Evolutionary conservation across 2,888 invertebrate genomes (phyloP).

Genomic region (Hypselothyrea guttata): DNA sequence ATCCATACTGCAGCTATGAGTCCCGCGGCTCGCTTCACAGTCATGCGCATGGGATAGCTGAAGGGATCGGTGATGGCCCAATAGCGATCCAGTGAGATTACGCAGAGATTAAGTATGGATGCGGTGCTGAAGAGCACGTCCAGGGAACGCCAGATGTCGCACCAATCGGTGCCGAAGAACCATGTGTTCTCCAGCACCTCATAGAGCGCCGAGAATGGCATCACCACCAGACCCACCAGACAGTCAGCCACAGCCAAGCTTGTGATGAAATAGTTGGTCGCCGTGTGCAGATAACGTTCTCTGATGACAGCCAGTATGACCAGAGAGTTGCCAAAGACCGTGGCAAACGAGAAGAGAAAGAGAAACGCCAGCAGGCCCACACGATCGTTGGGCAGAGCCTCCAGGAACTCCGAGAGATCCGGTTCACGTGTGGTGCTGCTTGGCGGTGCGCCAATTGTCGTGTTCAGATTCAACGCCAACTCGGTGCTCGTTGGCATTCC

Average conservation of each 20-base stretch:
- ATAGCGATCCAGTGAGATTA: constrained; percentile 97
- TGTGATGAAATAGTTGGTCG: constrained; percentile 98
- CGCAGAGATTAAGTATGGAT: constrained; percentile 97
- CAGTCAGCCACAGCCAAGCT: constrained; percentile 98
- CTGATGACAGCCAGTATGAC: constrained; percentile 96
- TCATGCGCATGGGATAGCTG: constrained; percentile 97
- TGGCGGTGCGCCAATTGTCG: constrained; percentile 13
- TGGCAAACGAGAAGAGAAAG: constrained; percentile 93
- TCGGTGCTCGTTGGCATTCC: constrained; percentile 55
- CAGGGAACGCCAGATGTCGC: constrained; percentile 98
- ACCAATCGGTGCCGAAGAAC: constrained; percentile 98
- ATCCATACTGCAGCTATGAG: constrained; percentile 98
- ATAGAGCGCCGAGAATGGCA: constrained; percentile 97
- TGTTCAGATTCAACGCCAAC: constrained; percentile 43
- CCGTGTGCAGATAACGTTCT: constrained; percentile 96
- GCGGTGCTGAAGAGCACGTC: constrained; percentile 99
- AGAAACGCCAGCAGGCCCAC: constrained; percentile 91
- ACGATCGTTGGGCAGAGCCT: constrained; percentile 86
- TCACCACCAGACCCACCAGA: constrained; percentile 96
- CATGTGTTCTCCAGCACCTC: constrained; percentile 94
- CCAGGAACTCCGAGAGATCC: constrained; percentile 80
- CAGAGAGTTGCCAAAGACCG: constrained; percentile 96
- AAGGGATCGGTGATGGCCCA: constrained; percentile 99
- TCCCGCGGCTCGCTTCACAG: constrained; percentile 91
- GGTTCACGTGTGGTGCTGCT: constrained; percentile 75